phyloP scores from a whole-genome alignment of 2,888 invertebrate species.

The Drosophila stalkeri region DNA sequence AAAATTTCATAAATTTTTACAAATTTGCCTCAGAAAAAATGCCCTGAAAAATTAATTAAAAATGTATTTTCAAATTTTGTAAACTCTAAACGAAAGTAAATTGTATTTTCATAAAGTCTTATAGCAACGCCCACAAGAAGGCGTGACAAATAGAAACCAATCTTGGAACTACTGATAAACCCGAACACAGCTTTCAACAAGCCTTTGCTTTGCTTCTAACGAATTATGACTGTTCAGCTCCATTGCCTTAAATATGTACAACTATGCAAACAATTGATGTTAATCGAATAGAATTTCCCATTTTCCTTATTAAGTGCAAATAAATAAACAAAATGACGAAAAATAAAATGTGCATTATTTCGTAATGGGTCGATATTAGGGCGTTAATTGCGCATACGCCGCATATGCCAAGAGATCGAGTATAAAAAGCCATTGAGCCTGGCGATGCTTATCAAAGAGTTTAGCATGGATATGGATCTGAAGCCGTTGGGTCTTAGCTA shows the following conservation, averaged over 20 bases:
- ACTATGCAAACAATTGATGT: slow-evolving; percentile 26
- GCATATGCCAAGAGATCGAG: not conserved
- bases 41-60: too few species aligned
- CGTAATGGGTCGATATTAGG: slow-evolving; percentile 7
- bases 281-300: not conserved
- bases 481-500: slow-evolving; percentile 1
- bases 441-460: not conserved
- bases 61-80: too few species aligned
- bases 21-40: too few species aligned
- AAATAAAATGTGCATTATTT: not conserved
- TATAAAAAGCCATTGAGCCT: slow-evolving; percentile 9
- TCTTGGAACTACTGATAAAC: too few species aligned
- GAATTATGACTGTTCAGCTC: not conserved
- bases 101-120: not conserved
- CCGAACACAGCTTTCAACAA: too few species aligned
- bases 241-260: slow-evolving; percentile 2
- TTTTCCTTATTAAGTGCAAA: not conserved
- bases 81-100: too few species aligned
- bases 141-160: not conserved
- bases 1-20: too few species aligned
- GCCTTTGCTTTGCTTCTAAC: not conserved
- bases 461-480: slow-evolving; percentile 18
- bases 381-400: slow-evolving; percentile 10
- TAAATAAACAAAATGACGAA: slow-evolving; percentile 18
- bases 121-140: not conserved